Evolutionary conservation across 2,888 invertebrate genomes (phyloP), one percentile per base, ranked within the genome.

Genomic region (Isoperla grammatica): DNA sequence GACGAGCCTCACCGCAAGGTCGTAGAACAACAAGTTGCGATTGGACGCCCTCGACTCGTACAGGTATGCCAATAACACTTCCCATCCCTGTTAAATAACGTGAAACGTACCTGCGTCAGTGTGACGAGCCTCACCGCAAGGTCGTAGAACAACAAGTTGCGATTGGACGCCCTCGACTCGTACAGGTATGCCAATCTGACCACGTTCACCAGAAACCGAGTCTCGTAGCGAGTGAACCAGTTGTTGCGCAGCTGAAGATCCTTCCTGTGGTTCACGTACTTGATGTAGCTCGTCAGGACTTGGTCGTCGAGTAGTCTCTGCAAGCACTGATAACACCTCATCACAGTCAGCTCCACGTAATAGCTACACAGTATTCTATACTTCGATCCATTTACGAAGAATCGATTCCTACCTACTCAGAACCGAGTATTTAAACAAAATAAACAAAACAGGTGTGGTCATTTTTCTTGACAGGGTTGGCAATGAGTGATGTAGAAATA

Each of bases 181-280:
- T 6, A 29, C 29, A 29, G 29, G 29, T 29, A 8, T 4, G 53
- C 53, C 37, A 53, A 2, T 37, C 11, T 17, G 12, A 20, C 53
- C 17, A 53, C 19, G 19, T 20, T 8, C 2, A 37, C 71, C 45
- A 69, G 68, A 2, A 73, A 65, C 5, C 68, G 61, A 40, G 70
- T 69, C 63, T 75, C 75, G 68, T 68, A 70, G 56, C 68, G 68
- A 12, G 69, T 69, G 65, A 73, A 73, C 65, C 69, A 69, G 64
- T 69, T 69, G 48, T 53, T 49, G n/a, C 65, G 9, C 22, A 48
- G 23, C 61, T 66, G 40, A 6, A 50, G 12, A 9, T 46, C 53
- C 39, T 61, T 59, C 9, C 61, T 55, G 4, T 56, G 35, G n/a
- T 65, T 65, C 11, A 71, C 59, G 57, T 69, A 68, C 59, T 65